These are phyloP conservation scores for Psilopogon haemacephalus DNA, from an alignment of 2,113 vertebrate species.

Conservation along the genomic window DNA sequence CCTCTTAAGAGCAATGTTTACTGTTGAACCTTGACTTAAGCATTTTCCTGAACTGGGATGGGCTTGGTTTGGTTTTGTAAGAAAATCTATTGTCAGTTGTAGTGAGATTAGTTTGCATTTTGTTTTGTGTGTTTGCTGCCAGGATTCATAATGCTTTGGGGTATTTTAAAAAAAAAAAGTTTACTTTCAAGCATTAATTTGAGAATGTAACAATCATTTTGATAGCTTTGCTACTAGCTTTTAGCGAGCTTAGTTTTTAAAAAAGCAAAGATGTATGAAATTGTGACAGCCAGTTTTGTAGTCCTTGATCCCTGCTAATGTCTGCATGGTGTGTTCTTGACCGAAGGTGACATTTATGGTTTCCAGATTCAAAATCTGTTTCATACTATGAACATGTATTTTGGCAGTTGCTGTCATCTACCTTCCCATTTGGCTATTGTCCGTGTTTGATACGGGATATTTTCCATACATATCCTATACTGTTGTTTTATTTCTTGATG, in stretches of 20 bases:
- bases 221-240: not conserved
- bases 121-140: not conserved
- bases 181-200: too few species aligned
- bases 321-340: not conserved
- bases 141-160: not conserved
- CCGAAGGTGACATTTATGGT: slow-evolving; percentile 4
- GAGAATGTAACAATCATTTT: not conserved
- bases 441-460: not conserved
- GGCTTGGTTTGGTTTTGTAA: not conserved
- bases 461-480: slow-evolving; percentile 33
- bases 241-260: not conserved
- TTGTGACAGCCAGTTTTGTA: not conserved
- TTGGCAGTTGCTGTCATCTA: slow-evolving; percentile 20
- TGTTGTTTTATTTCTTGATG: slow-evolving; percentile 35
- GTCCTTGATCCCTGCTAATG: not conserved
- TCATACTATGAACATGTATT: slow-evolving; percentile 10
- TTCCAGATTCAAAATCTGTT: slow-evolving; percentile 44
- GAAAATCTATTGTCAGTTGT: not conserved
- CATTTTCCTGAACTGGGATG: not conserved
- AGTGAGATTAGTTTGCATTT: not conserved
- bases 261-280: not conserved
- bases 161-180: too few species aligned
- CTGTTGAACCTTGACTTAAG: not conserved
- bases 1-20: not conserved
- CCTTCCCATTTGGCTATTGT: slow-evolving; percentile 21